Evolutionary conservation across 2,113 vertebrate species (phyloP), one percentile per base, ranked within the genome.

Genomic region (Heterocephalus glaber): DNA sequence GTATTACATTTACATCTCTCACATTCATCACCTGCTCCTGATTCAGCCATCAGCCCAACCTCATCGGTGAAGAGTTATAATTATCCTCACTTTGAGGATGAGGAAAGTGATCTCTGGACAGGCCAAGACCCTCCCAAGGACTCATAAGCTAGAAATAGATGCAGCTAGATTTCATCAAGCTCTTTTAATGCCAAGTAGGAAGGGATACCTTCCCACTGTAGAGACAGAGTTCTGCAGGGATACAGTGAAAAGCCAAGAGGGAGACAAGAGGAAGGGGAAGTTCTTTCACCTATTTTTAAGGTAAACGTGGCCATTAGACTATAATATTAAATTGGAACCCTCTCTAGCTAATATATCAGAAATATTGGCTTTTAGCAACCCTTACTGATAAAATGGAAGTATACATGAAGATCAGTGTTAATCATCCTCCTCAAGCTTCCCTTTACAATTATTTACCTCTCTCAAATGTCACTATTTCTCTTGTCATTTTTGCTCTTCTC

Each of bases 241-340:
- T 12, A 28, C 20, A 16, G 49, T 56, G 30, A 44, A 85, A 92
- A n/a, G 41, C 44, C 10, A 22, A 52, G 35, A 81, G 35, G 3
- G 9, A 33, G 5, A 2, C 2, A 41, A 82, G 1, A 7, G 12
- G 30, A 24, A 49, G 1, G 9, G 12, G 30, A 24, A 49, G 52
- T 3, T 12, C 20, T 41, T 9, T 92, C 20, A 72, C 35, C 54
- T 28, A 47, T 58, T 61, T 80, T 35, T 65, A 81, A n/a, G 47
- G 41, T 38, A 70, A 47, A 86, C 49, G 86, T 70, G 38, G 33
- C 30, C 41, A 38, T 8, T 92, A 70, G 68, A 17, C 4, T 68
- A 61, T 30, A 20, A 79, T 63, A 16, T 79, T 56, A 81, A 49
- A 58, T 5, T 76, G 26, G 38, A 84, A 35, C 11, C 44, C 58